Conservation (phyloP, 2,888 invertebrate species). For the Ellobium chinense region DNA sequence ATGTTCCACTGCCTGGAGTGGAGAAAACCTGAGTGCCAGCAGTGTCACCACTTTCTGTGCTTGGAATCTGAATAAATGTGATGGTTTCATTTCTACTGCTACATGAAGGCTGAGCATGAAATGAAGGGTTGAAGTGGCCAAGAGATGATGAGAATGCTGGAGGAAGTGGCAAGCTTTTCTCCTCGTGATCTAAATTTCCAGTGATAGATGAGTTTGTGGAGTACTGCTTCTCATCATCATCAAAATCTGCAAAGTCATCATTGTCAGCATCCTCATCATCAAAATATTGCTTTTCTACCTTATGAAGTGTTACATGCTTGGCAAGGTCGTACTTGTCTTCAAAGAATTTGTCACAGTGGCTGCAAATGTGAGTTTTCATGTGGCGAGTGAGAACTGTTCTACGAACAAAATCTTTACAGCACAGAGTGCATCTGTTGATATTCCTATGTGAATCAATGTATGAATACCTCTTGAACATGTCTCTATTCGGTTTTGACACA, state of each 20-base stretch:
- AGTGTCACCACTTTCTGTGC: background rate
- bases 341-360: slow-evolving; percentile 40
- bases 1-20: background rate
- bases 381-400: slow-evolving; percentile 42
- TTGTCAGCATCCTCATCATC: background rate
- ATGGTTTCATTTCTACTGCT: slow-evolving; percentile 13
- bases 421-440: slow-evolving; percentile 32
- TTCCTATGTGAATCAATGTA: slow-evolving; percentile 24
- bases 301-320: slow-evolving; percentile 24
- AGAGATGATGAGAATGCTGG: background rate
- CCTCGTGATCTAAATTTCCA: background rate
- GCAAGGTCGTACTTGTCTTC: slow-evolving; percentile 40
- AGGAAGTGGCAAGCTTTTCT: background rate
- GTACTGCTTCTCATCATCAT: slow-evolving; percentile 25
- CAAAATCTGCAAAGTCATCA: slow-evolving; percentile 13
- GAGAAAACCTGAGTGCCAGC: background rate
- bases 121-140: background rate
- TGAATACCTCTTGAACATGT: slow-evolving; percentile 40
- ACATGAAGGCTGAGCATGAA: slow-evolving; percentile 2
- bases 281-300: slow-evolving; percentile 8
- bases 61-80: slow-evolving; percentile 13
- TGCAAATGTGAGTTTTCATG: slow-evolving; percentile 44
- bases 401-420: slow-evolving; percentile 44
- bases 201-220: background rate
- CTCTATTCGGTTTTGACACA: slow-evolving; percentile 39